Percentiles rank a stretch among this genome's conserved stretches.
phyloP scores from a whole-genome alignment of 2,113 vertebrate species.

The Numenius arquata region DNA sequence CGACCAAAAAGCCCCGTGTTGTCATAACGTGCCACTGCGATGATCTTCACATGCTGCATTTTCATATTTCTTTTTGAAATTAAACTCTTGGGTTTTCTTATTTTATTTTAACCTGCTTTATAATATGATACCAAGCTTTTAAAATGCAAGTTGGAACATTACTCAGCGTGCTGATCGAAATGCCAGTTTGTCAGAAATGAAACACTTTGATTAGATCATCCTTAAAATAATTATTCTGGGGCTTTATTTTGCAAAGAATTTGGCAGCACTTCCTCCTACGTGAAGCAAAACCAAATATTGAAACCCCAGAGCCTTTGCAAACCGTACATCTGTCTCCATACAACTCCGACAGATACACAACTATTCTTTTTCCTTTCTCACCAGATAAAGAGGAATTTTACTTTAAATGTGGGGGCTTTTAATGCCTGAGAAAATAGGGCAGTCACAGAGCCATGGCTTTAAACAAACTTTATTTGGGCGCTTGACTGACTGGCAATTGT shows the following conservation, averaged over 20 bases:
- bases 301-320: neutral
- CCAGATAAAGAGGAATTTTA: conserved; percentile 52
- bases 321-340: neutral
- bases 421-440: conserved; percentile 79
- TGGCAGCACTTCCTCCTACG: neutral
- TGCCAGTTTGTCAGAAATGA: neutral
- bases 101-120: neutral
- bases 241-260: neutral
- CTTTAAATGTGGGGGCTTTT: conserved; percentile 58
- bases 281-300: conserved; percentile 19
- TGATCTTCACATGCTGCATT: neutral
- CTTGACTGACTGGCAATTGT: conserved; percentile 83
- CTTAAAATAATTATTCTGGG: neutral
- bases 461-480: conserved; percentile 86
- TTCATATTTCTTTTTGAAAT: neutral
- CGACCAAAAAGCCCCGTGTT: neutral
- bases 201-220: neutral
- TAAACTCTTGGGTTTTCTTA: neutral
- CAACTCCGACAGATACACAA: neutral
- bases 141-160: neutral
- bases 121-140: neutral
- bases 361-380: conserved; percentile 12
- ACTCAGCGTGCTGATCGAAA: neutral
- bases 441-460: conserved; percentile 79
- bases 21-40: rapidly evolving